Percentiles rank a stretch among this genome's conserved stretches.
These are phyloP conservation scores for Cerceris rybyensis DNA, from an alignment of 2,888 invertebrate genomes.

Conservation along the genomic window DNA sequence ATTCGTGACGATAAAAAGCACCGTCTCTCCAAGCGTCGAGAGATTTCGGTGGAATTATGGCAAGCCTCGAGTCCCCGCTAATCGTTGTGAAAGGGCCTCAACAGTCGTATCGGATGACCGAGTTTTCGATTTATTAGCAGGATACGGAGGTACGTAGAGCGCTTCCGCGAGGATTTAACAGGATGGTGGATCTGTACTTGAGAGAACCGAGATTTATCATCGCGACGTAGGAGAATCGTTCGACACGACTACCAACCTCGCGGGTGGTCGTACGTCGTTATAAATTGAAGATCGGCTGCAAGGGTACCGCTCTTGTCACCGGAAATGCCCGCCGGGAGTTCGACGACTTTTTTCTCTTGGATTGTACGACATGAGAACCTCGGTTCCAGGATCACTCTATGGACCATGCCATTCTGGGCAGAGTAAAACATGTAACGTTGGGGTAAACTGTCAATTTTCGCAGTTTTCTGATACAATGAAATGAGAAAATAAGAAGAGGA, in stretches of 20 bases:
- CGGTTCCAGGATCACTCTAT: slow-evolving; percentile 14
- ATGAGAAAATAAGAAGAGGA: too few relatives aligned
- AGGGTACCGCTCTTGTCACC: slow-evolving; percentile 48
- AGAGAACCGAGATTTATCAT: slow-evolving; percentile 69
- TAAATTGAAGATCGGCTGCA: slow-evolving; percentile 55
- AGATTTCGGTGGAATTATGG: background rate
- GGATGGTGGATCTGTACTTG: slow-evolving; percentile 61
- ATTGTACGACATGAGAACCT: background rate
- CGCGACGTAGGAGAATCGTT: slow-evolving; percentile 50
- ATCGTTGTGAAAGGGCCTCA: slow-evolving; percentile 38
- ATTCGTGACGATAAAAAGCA: slow-evolving; percentile 24
- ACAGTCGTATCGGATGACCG: slow-evolving; percentile 4
- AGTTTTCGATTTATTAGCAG: slow-evolving; percentile 69
- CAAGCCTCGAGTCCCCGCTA: slow-evolving; percentile 25
- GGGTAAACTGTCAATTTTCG: too few relatives aligned
- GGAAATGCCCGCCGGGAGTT: slow-evolving; percentile 38
- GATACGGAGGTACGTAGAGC: slow-evolving; percentile 63
- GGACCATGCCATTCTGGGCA: too few relatives aligned
- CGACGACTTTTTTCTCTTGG: slow-evolving; percentile 3
- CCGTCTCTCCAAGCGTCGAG: background rate
- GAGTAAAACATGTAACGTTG: too few relatives aligned
- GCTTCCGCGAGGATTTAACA: slow-evolving; percentile 46
- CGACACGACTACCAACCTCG: slow-evolving; percentile 51
- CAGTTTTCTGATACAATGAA: too few relatives aligned
- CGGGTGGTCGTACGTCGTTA: slow-evolving; percentile 54